Conservation (phyloP, 2,797 vertebrate genomes). For the Octomys mimax region DNA sequence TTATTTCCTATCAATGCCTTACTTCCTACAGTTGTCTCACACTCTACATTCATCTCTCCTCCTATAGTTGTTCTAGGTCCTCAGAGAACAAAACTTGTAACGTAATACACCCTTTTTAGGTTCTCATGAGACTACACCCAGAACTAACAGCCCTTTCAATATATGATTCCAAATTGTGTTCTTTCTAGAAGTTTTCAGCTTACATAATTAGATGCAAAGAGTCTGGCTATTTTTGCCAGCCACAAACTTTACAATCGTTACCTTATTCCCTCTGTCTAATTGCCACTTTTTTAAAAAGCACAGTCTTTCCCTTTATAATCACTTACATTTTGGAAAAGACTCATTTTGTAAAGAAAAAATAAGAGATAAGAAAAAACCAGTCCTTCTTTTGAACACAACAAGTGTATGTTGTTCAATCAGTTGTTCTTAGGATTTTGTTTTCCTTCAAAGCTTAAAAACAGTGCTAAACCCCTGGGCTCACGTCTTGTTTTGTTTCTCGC, state of each 20-base stretch:
- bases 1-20: neutral
- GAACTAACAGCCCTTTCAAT: neutral
- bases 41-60: neutral
- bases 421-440: conserved; percentile 64
- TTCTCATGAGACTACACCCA: neutral
- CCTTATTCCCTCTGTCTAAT: neutral
- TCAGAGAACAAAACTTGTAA: neutral
- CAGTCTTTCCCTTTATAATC: neutral
- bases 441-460: conserved; percentile 64
- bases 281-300: neutral
- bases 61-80: neutral
- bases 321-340: conserved; percentile 19
- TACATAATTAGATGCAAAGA: conserved; percentile 38
- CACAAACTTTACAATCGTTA: conserved; percentile 32
- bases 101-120: neutral
- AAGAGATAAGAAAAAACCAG: neutral
- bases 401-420: conserved; percentile 51
- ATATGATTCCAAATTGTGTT: conserved; percentile 25
- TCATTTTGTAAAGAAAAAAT: conserved; percentile 58
- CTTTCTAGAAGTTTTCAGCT: conserved; percentile 46
- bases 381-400: conserved; percentile 46
- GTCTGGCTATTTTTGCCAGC: neutral
- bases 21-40: neutral
- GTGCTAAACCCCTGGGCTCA: neutral
- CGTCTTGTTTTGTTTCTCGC: conserved; percentile 50